A percentile compares a stretch with the other conserved stretches of the same genome.
These are phyloP conservation scores for Phyllopteryx taeniolatus DNA, from an alignment of 2,113 vertebrate species.

Conservation along the genomic window DNA sequence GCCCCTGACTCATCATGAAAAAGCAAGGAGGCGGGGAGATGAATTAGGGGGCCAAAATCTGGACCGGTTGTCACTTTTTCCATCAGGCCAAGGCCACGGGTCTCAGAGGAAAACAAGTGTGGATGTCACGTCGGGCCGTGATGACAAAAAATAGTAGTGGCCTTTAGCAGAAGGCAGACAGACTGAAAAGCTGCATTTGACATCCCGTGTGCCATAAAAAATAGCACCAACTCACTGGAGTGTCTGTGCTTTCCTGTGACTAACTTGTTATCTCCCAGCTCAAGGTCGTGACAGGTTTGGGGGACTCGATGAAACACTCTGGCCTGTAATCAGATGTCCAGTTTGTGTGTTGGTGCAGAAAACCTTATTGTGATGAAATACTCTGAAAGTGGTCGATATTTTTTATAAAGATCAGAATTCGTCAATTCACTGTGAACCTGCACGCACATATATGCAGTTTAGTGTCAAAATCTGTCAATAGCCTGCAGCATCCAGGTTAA, in stretches of 20 bases:
- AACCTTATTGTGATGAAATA: conserved; percentile 69
- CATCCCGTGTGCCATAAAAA: conserved; percentile 17
- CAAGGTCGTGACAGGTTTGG: conserved; percentile 87
- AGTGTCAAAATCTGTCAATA: conserved; percentile 12
- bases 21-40: conserved; percentile 36
- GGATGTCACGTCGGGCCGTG: conserved; percentile 61
- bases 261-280: conserved; percentile 79
- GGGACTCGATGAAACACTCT: conserved; percentile 77
- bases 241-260: conserved; percentile 9
- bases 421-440: conserved; percentile 87
- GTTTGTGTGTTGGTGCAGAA: conserved; percentile 64
- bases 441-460: conserved; percentile 21
- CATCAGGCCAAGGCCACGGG: conserved; percentile 65
- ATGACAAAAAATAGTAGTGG: conserved; percentile 38
- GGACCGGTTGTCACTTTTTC: conserved; percentile 72
- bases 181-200: neutral
- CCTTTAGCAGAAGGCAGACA: conserved; percentile 28
- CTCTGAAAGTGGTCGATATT: conserved; percentile 64
- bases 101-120: conserved; percentile 64
- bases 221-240: conserved; percentile 5
- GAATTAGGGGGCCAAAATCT: conserved; percentile 36
- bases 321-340: conserved; percentile 68
- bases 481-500: conserved; percentile 19
- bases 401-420: conserved; percentile 82
- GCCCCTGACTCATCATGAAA: conserved; percentile 73